Base-by-base conservation (phyloP, 1,140 invertebrate genomes). In the Lerema accius region DNA sequence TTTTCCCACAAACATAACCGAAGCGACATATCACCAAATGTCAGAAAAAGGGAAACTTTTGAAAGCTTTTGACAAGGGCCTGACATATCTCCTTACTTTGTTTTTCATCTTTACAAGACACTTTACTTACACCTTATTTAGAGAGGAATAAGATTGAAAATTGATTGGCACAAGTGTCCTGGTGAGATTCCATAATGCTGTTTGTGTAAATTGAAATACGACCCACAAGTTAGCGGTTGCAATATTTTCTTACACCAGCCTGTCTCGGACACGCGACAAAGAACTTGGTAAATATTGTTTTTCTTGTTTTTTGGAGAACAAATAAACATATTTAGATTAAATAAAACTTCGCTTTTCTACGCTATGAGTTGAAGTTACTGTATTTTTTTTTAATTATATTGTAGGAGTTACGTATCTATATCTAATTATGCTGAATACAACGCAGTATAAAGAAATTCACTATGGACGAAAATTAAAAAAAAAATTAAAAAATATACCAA, bases 21-120 rank as follows among this genome's bases (percentile, higher is more conserved):
- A 51, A 43, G 37, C 40, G 19, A 56, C 39, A 43, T 23, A 59
- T 10, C 39, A 43, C 51, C 5, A 28, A 56, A 35, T 56, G 53
- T 45, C 40, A 16, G 23, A 32, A 45, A 45, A 45, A 45, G 23
- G 40, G n/a, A 56, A 56, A 56, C 39, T 56, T 56, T 56, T 56
- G 53, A 56, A 26, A 15, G 26, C 39, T 45, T 56, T 60, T 60
- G 58, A 60, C 58, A 60, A 60, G 58, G 58, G 58, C 35, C 32
- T 48, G 43, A 46, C 43, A 48, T 48, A 48, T 60, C 56, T 48
- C 15, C 43, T 48, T 59, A 26, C 17, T 59, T 46, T 46, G 46
- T 49, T 61, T 49, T 49, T 26, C 37, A 39, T 49, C 9, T 10
- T 14, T 3, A 37, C 17, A 35, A 26, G 32, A 13, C 48, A 35